Conservation (phyloP, 64 coral and sea anemone genomes). For the Dendronephthya gigantea region DNA sequence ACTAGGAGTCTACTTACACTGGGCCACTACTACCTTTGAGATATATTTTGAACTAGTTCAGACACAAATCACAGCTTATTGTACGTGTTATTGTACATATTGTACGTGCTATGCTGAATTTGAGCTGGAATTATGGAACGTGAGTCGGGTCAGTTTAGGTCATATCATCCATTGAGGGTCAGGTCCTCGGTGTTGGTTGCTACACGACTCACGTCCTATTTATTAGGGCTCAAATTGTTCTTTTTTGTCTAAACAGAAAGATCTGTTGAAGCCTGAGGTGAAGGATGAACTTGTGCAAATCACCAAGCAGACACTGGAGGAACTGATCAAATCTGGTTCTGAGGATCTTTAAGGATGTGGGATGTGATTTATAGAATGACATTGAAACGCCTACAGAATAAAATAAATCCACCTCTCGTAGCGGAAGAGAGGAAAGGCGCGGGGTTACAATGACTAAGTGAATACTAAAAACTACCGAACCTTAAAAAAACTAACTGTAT, state of each 20-base stretch:
- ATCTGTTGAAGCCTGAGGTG: constrained; percentile 82
- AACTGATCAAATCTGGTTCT: neutral
- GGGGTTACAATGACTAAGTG: no score
- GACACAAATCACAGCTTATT: no score
- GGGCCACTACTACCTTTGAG: neutral
- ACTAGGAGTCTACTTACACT: neutral
- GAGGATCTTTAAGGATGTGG: neutral
- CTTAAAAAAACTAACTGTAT: no score
- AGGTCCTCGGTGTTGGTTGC: neutral
- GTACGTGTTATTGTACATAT: no score
- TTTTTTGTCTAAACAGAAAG: constrained; percentile 53
- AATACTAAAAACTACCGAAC: no score
- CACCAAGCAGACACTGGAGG: constrained; percentile 43
- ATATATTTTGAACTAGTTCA: no score
- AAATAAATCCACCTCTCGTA: no score
- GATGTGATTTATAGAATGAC: neutral
- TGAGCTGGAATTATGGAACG: no score
- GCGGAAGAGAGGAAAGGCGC: no score
- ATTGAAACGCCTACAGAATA: neutral
- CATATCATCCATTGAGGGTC: no score
- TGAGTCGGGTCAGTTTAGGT: no score
- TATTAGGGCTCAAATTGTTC: neutral
- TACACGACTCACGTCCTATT: neutral
- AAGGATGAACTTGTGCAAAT: constrained; percentile 68
- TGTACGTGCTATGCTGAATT: no score